Percentiles rank a stretch among this genome's conserved stretches.
These are phyloP conservation scores for Drosophila lini DNA, from an alignment of 1,140 invertebrate genomes.

Conservation along the genomic window DNA sequence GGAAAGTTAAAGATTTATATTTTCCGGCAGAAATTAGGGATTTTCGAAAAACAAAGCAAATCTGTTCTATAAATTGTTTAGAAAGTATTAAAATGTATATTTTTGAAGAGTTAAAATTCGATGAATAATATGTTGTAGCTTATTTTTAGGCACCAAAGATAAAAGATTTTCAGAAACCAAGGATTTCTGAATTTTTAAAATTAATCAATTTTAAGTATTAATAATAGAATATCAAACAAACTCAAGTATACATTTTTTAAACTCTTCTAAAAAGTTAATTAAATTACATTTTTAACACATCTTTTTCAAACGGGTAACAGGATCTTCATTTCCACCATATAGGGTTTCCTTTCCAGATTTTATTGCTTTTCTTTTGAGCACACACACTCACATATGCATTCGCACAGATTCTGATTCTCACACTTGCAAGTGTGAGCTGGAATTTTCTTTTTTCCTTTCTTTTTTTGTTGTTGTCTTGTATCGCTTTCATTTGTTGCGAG, in stretches of 20 bases:
- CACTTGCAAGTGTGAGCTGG: slow-evolving; percentile 16
- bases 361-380: slow-evolving; percentile 45
- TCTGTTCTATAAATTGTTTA: not conserved
- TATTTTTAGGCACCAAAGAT: not conserved
- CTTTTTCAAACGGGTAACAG: not conserved
- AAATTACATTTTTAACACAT: not conserved
- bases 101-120: not conserved
- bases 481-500: slow-evolving; percentile 23
- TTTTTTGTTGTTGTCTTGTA: slow-evolving; percentile 38
- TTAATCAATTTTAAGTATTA: no score
- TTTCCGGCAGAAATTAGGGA: not conserved
- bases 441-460: slow-evolving; percentile 41
- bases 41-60: not conserved
- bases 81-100: not conserved
- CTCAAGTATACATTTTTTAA: not conserved
- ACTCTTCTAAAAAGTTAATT: not conserved
- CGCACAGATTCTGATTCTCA: slow-evolving; percentile 9
- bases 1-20: not conserved
- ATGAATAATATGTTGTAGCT: not conserved
- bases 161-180: not conserved
- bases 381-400: slow-evolving; percentile 13
- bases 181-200: not conserved
- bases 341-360: slow-evolving; percentile 32
- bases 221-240: not conserved
- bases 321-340: slow-evolving; percentile 1